A percentile compares a stretch with the other conserved stretches of the same genome.
Conservation (phyloP, 2,113 vertebrate genomes). For the Ariopsis seemanni region DNA sequence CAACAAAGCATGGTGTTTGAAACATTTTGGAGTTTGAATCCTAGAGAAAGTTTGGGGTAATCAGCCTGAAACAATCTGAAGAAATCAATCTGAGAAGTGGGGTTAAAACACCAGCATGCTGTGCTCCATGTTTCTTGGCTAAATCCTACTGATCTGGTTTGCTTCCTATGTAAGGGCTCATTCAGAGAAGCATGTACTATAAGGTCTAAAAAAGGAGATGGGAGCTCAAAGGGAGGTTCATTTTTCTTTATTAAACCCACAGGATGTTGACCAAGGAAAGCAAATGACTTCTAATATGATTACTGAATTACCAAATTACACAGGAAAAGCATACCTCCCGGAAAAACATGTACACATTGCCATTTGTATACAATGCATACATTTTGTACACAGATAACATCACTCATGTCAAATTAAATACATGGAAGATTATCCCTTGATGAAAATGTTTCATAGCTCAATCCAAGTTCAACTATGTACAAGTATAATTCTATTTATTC, state of each 20-base stretch:
- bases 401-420: neutral
- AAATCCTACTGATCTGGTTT: conserved; percentile 38
- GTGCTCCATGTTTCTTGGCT: conserved; percentile 2
- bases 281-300: conserved; percentile 18
- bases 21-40: conserved; percentile 29
- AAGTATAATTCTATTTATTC: conserved; percentile 49
- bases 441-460: neutral
- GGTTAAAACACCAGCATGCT: conserved; percentile 27
- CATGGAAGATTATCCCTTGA: neutral
- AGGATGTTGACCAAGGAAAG: conserved; percentile 16
- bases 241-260: conserved; percentile 42
- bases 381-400: conserved; percentile 13
- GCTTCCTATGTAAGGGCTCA: conserved; percentile 15
- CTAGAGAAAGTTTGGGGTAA: conserved; percentile 11
- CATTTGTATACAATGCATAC: neutral
- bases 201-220: neutral
- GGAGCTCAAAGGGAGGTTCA: conserved; percentile 6
- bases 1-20: conserved; percentile 2
- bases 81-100: conserved; percentile 10
- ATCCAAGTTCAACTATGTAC: conserved; percentile 16
- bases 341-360: conserved; percentile 10
- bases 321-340: conserved; percentile 10
- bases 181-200: neutral
- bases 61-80: conserved; percentile 16
- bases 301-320: conserved; percentile 4